Conservation (phyloP, 1,140 invertebrate species). For the Cydia splendana region DNA sequence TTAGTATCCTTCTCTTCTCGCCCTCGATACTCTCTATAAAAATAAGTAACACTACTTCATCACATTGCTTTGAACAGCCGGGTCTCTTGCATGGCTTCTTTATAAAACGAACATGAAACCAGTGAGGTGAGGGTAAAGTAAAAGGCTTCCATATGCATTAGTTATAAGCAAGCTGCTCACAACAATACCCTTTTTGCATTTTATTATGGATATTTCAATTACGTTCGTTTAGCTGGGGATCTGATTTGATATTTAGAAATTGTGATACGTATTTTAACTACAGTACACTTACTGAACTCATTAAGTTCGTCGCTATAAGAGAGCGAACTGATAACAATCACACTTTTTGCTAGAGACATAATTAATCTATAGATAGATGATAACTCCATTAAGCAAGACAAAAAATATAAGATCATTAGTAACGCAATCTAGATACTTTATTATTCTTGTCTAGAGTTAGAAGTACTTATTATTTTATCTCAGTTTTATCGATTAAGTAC, state of each 20-base stretch:
- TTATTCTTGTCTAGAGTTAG: not conserved
- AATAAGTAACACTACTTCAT: constrained; percentile 14
- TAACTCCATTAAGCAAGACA: not conserved
- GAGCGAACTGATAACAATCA: not conserved
- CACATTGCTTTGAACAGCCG: constrained; percentile 23
- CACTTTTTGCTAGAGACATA: not conserved
- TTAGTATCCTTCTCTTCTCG: not conserved
- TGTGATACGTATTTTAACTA: not conserved
- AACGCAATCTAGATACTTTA: not conserved
- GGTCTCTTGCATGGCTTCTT: constrained; percentile 44
- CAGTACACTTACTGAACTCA: no score
- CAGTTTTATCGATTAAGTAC: no score
- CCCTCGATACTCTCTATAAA: constrained; percentile 1
- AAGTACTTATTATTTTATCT: no score
- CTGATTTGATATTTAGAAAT: not conserved
- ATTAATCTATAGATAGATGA: not conserved
- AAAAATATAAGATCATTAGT: constrained; percentile 3
- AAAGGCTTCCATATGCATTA: constrained; percentile 48
- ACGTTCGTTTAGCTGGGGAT: not conserved
- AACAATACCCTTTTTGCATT: constrained; percentile 36
- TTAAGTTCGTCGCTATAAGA: not conserved
- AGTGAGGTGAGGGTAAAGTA: constrained; percentile 36
- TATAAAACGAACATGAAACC: constrained; percentile 44
- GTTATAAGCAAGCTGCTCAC: constrained; percentile 28
- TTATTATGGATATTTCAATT: constrained; percentile 38